Evolutionary conservation across 2,797 vertebrate genomes (phyloP), one percentile per base, ranked within the genome.

Genomic region (Gobionotothen gibberifrons): DNA sequence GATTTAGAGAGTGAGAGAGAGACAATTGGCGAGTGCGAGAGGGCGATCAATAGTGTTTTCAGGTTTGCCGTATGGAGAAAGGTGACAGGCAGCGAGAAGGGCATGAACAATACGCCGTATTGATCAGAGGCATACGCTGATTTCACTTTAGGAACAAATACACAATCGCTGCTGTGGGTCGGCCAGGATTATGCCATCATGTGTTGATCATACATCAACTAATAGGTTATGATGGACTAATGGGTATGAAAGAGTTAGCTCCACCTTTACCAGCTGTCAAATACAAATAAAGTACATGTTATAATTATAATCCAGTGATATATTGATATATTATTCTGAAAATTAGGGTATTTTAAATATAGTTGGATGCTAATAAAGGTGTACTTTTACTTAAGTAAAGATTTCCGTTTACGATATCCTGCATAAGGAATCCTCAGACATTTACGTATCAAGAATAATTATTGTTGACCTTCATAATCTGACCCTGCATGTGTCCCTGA

Each of bases 381-480:
- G 26, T 26, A 26, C 26, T 26, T 26, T 26, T 26, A 26, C 4
- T 5, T 1, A 26, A 26, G 26, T 26, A 26, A 26, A 5, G 26
- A 26, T 26, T 26, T 26, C 26, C 26, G 1, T 26, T 26, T 22
- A 22, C 22, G 3, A 22, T 22, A 22, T 32, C 29, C 29, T 16
- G 48, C 26, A 1, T 17, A 36, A 60, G 39, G 29, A 69, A 65
- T 4, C 36, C 48, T 46, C 42, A 19, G 15, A 63, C 39, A 14
- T 22, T 46, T 64, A 46, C 56, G 46, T 56, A 7, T 36, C 32
- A 14, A 0, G 2, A 49, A 69, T 79, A 79, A 81, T 87, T 78
- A 73, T 29, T 69, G 42, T 14, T 89, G 87, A 90, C 92, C 90
- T 92, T 91, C 87, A 85, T 83, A n/a, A 67, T 71, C 72, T 72